These are phyloP conservation scores for Tholera decimalis DNA, from an alignment of 2,888 invertebrate genomes.

Conservation along the genomic window DNA sequence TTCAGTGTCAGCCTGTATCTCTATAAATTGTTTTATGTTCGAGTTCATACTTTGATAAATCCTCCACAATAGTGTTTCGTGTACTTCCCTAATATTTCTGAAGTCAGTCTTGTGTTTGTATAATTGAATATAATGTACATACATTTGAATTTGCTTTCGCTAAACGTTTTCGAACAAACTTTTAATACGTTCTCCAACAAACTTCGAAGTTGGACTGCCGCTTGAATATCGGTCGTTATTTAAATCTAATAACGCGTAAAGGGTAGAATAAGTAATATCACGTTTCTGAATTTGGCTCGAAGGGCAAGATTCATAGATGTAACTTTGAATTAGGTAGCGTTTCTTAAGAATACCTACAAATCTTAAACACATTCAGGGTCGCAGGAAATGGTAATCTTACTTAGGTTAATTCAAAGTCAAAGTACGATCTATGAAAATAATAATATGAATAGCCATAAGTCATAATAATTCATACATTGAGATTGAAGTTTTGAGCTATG, in stretches of 20 bases:
- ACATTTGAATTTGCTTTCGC: constrained; percentile 37
- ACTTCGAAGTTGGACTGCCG: constrained; percentile 54
- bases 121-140: constrained; percentile 46
- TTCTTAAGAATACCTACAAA: neutral
- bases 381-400: neutral
- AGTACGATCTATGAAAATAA: neutral
- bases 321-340: constrained; percentile 1
- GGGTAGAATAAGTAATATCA: constrained; percentile 59
- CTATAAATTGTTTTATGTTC: constrained; percentile 26
- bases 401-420: neutral
- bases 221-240: constrained; percentile 63
- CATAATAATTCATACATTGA: constrained; percentile 42
- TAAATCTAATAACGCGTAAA: constrained; percentile 61
- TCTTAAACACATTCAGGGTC: neutral
- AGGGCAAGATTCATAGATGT: constrained; percentile 9
- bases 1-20: constrained; percentile 21
- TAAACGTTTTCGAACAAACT: constrained; percentile 59
- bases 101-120: constrained; percentile 35
- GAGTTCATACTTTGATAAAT: constrained; percentile 30
- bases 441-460: constrained; percentile 23
- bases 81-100: constrained; percentile 21
- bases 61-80: constrained; percentile 8
- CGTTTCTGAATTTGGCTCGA: constrained; percentile 35
- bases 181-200: constrained; percentile 56
- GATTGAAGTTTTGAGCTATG: constrained; percentile 23